These are phyloP conservation scores for Argyrosomus regius DNA, from an alignment of 2,797 vertebrate species.

Conservation along the genomic window DNA sequence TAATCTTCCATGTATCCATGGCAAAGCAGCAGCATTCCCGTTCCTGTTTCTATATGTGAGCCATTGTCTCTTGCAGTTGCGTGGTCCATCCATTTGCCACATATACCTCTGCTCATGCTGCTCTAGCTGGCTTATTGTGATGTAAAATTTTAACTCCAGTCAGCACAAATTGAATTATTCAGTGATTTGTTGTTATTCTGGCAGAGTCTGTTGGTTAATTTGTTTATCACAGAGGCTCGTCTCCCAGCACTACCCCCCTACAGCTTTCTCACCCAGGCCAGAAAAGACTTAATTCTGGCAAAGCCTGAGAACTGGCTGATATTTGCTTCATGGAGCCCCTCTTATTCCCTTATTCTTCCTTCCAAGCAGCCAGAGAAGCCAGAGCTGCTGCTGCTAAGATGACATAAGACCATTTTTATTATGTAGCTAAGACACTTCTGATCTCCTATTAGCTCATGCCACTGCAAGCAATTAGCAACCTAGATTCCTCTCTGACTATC, in stretches of 20 bases:
- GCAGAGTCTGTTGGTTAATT: slow-evolving; percentile 68
- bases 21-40: neutral
- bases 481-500: neutral
- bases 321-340: slow-evolving; percentile 40
- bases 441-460: slow-evolving; percentile 32
- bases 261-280: slow-evolving; percentile 46
- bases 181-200: slow-evolving; percentile 72
- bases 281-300: slow-evolving; percentile 71
- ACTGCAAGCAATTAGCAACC: slow-evolving; percentile 20
- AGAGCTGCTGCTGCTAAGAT: slow-evolving; percentile 40
- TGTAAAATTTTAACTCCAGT: slow-evolving; percentile 55
- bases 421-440: slow-evolving; percentile 28
- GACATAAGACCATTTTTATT: slow-evolving; percentile 58
- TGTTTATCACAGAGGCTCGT: slow-evolving; percentile 72
- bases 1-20: neutral
- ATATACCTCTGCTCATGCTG: slow-evolving; percentile 24
- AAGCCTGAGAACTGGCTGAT: slow-evolving; percentile 51
- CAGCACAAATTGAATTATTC: slow-evolving; percentile 71
- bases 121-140: slow-evolving; percentile 31
- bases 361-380: slow-evolving; percentile 42
- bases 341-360: slow-evolving; percentile 29
- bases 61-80: neutral
- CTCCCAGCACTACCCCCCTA: slow-evolving; percentile 44
- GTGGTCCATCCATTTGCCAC: neutral
- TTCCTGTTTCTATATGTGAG: neutral